Evolutionary conservation across 30 jellyfish, hydroid and myxozoan genomes (phyloP).

Genomic region (Morbakka virulenta): DNA sequence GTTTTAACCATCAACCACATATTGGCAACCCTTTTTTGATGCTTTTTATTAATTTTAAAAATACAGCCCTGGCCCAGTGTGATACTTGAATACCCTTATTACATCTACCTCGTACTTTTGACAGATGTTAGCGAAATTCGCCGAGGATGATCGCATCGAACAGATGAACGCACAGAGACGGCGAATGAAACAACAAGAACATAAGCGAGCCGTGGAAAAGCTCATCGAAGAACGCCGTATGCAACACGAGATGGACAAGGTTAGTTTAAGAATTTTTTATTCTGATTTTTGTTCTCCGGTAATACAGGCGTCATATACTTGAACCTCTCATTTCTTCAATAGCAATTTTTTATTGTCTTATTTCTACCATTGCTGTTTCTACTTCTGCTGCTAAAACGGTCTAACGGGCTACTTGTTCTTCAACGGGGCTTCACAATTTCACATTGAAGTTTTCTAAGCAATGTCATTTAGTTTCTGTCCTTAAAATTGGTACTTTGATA

Average conservation of each 20-base stretch:
- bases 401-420: no score
- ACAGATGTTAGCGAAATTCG: conserved; percentile 85
- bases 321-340: no score
- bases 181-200: conserved; percentile 92
- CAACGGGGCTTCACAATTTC: not conserved
- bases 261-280: not conserved
- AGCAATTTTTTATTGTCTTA: no score
- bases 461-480: no score
- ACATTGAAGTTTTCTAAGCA: no score
- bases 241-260: conserved; percentile 76
- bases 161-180: conserved; percentile 97
- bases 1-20: no score
- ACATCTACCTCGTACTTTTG: not conserved
- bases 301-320: not conserved
- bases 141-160: conserved; percentile 97
- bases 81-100: not conserved
- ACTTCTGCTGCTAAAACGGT: no score
- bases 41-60: not conserved
- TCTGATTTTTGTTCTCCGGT: not conserved
- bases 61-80: no score
- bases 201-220: conserved; percentile 92
- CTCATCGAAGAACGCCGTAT: conserved; percentile 81
- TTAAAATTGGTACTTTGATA: no score
- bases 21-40: no score
- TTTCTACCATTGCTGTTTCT: no score